Evolutionary conservation across 2,888 invertebrate genomes (phyloP), one percentile per base, ranked within the genome.

Genomic region (Melangyna quadrimaculata): DNA sequence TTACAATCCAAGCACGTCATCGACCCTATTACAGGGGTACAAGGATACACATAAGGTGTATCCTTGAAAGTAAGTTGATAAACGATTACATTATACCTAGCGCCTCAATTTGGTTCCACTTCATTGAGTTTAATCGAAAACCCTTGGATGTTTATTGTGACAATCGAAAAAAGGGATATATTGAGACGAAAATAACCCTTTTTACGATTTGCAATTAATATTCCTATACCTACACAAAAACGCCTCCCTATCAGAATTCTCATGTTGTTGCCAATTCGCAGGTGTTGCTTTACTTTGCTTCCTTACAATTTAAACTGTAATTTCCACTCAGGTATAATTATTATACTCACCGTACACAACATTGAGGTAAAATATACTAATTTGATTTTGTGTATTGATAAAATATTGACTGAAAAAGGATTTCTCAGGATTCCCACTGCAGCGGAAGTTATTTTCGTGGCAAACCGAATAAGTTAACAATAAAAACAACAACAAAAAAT

Each of bases 361-460:
- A 43, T 43, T 59, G 24, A 37, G 35, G 45, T 24, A 55, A 71
- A 61, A 72, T 55, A 72, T 55, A 81, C 72, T 81, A 77, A 86
- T 86, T 86, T 86, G 84, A 86, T 86, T 80, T 43, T 55, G 61
- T 86, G 57, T 35, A 59, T 59, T 72, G 77, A 86, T 86, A 86
- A 86, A 80, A 69, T 59, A 59, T 59, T 45, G 45, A 61, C 59
- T 65, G 69, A 70, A 79, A 70, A 79, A 78, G 82, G 82, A 84
- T 79, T 78, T 78, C 74, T 65, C 83, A 74, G 83, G 74, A 84
- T 79, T 79, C 74, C 43, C 37, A 48, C 51, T n/a, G n/a, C 57
- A 61, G 45, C 86, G 86, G 86, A 86, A 86, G 86, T 81, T 81
- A 73, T 53, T 86, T 86, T 78, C 73, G 70, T 69, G 69, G 22